Percentiles rank a stretch among this genome's conserved stretches.
phyloP scores from a whole-genome alignment of 2,888 invertebrate species.

The Nematopogon swammerdamellus region DNA sequence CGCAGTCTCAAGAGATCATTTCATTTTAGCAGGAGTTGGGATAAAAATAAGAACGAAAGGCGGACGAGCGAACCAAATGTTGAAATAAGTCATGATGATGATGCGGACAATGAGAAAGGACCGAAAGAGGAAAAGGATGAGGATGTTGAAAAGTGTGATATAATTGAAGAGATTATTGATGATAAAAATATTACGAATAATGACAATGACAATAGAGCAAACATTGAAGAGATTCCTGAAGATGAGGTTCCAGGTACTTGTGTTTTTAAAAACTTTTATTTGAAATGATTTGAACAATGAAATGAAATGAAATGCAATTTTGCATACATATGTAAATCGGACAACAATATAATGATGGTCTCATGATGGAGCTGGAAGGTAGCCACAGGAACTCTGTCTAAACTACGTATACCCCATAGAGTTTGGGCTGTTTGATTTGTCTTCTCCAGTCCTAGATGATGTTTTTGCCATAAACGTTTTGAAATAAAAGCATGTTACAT shows the following conservation, averaged over 20 bases:
- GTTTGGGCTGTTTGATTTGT: too few relatives aligned
- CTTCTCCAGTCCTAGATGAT: too few relatives aligned
- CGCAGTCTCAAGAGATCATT: constrained; percentile 49
- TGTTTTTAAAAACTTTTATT: too few relatives aligned
- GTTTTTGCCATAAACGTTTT: too few relatives aligned
- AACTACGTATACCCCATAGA: too few relatives aligned
- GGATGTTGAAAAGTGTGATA: constrained; percentile 39
- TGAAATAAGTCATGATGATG: constrained; percentile 27
- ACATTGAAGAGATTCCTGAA: constrained; percentile 30
- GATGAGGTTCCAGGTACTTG: constrained; percentile 18
- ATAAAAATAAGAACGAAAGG: constrained; percentile 41
- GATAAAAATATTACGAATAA: constrained; percentile 42
- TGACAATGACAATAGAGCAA: constrained; percentile 35
- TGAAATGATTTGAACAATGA: too few relatives aligned
- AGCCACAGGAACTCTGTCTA: too few relatives aligned
- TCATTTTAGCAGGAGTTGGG: constrained; percentile 44
- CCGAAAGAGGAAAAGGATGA: constrained; percentile 44
- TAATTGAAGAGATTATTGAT: constrained; percentile 39
- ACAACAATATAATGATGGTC: too few relatives aligned
- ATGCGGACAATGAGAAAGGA: constrained; percentile 25
- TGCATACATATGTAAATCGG: too few relatives aligned
- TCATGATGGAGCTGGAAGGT: too few relatives aligned
- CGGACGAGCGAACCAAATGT: constrained; percentile 44
- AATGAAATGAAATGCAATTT: too few relatives aligned
- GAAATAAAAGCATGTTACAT: too few relatives aligned